Evolutionary conservation across 2,113 vertebrate species (phyloP), one percentile per base, ranked within the genome.

Genomic region (Antennarius striatus): DNA sequence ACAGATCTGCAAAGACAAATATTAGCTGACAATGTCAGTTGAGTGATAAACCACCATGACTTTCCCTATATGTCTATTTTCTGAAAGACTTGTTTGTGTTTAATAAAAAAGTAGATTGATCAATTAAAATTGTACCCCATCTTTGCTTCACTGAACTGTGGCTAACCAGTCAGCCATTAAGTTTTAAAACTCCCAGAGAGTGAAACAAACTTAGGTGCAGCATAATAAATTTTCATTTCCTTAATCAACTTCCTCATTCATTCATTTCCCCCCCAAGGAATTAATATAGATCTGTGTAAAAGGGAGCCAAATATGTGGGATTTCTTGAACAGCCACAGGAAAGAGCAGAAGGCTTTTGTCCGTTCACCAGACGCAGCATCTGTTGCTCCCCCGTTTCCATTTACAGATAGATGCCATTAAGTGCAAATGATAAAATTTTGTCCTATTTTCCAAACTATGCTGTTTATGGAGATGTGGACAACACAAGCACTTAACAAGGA

Each of bases 191-290:
- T 82, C 82, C 83, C 76, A 68, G 73, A 81, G 86, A 84, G 86
- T 88, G 89, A 89, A 89, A 87, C 87, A 86, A 83, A 88, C 85
- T 73, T 80, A 58, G 13, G 81, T 75, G 88, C 84, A 50, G 83
- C 78, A 88, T 85, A 90, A 90, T 86, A 85, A 83, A 91, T 90
- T 89, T 89, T 88, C 83, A 90, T 90, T 90, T 89, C 84, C 85
- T 91, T 87, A 90, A 92, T 91, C 90, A 90, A 82, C 84, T 87
- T 90, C 88, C 85, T 88, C 82, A 86, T 90, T 90, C 83, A 75
- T 83, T 70, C 71, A 73, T 75, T 64, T 78, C 70, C 76, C 63
- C 86, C 32, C 39, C 64, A 83, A 85, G 75, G 84, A 90, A 87
- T 90, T 86, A 89, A 90, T 89, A 88, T 89, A 89, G 83, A 91